Conservation (phyloP, 2,888 invertebrate genomes). For the Drosophila maculinotata region DNA sequence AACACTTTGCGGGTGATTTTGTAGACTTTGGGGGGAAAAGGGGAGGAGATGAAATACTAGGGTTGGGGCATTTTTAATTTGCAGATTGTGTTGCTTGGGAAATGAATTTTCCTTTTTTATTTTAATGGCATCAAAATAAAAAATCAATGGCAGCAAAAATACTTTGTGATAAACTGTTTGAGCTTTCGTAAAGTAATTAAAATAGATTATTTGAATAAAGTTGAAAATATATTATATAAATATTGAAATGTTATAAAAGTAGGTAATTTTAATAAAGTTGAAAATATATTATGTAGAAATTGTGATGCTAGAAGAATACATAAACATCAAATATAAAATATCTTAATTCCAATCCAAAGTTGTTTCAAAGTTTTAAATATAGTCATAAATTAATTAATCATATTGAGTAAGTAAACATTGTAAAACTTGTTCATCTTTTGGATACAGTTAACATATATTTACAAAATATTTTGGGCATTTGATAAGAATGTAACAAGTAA, state of each 20-base stretch:
- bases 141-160: not conserved
- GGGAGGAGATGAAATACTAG: not conserved
- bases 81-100: conserved; percentile 13
- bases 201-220: not conserved
- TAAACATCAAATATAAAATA: no score
- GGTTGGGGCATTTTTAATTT: conserved; percentile 35
- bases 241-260: no score
- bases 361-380: no score
- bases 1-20: conserved; percentile 51
- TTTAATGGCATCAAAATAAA: no score
- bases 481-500: no score
- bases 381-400: no score
- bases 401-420: no score
- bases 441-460: no score
- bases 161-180: not conserved
- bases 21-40: not conserved
- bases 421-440: no score
- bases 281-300: not conserved
- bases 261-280: not conserved
- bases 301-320: not conserved
- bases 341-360: no score
- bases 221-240: no score
- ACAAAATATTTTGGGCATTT: no score
- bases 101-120: not conserved
- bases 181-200: not conserved